Base-by-base conservation (phyloP, 1,140 invertebrate species). In the Campoletis sonorensis region DNA sequence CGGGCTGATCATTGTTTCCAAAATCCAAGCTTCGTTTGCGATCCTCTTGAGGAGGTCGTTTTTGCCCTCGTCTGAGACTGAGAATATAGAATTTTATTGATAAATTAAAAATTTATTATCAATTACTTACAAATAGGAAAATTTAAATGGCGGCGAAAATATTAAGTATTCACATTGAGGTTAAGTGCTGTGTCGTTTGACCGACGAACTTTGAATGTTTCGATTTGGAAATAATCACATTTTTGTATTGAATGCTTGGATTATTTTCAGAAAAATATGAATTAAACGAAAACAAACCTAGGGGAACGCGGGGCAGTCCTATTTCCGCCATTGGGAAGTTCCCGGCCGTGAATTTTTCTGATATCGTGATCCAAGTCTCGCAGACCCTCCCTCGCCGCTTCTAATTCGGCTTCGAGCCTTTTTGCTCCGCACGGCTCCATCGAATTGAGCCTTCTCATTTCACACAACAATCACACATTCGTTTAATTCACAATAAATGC, bases 291-390 rank as follows among this genome's bases (percentile, higher is more conserved):
- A 81, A 79, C 64, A 84, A 81, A 91, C 91, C 90, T 91, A 70
- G 87, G 81, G 11, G 86, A 79, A 58, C 85, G 84, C 78, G 89
- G 90, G 33, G 85, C 8, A 10, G 89, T 84, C 21, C 87, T 89
- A 83, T 90, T 92, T 86, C 92, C 91, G 1, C 87, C 88, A 16
- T 92, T 91, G 79, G 91, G 90, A 27, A 92, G 86, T 87, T 92
- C 91, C 45, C 91, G 90, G 70, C 91, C 91, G 23, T 92, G 84
- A 51, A 92, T 92, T 85, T 92, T 92, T n/a, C 91, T 85, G 76
- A 92, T 92, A 85, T 90, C 91, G 15, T 86, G 87, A 77, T 92
- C 91, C 10, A 92, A 87, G 33, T 89, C 90, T 64, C 91, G 86
- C 11, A 92, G 86, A 37, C 88, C 89, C 84, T 92, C 91, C 3